Evolutionary conservation across 2,113 vertebrate genomes (phyloP), one percentile per base, ranked within the genome.

Genomic region (Australoheros scitulus): DNA sequence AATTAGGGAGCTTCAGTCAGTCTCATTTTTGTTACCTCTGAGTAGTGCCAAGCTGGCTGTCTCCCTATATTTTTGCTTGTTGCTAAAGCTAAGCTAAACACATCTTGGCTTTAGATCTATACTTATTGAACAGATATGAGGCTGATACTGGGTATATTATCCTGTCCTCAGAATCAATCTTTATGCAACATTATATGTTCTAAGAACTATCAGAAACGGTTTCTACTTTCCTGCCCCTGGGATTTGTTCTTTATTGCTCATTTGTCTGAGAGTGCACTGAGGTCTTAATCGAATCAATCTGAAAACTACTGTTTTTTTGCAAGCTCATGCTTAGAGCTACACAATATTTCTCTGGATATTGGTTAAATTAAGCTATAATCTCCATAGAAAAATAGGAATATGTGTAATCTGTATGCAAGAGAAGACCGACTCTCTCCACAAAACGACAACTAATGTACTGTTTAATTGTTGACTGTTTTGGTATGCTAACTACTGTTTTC

Each of bases 211-310:
- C 52, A 56, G 52, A 56, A 56, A 8, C 52, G 8, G 18, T n/a
- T 20, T 20, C 20, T 9, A 6, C 47, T 17, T 20, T 56, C 52
- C 20, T 56, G 8, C 18, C 52, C 52, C 52, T 56, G 20, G 52
- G 52, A n/a, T n/a, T 56, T n/a, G 18, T 7, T n/a, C 41, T 41
- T 65, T 38, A 38, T 52, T 41, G 50, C 22, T 43, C 26, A 13
- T 77, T 17, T 58, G 52, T n/a, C 47, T 15, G 11, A 38, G 26
- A 64, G 82, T 59, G 36, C 36, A n/a, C 64, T 41, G 13, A 20
- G 29, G 43, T 74, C 52, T 58, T 77, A 85, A 61, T 55, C 63
- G 77, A 78, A 61, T 60, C 63, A 81, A 64, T 58, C 58, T 36
- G 47, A 74, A 74, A 63, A 75, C 26, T 47, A 36, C n/a, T 61